These are phyloP conservation scores for Hemaris fuciformis DNA, from an alignment of 2,888 invertebrate genomes.

Conservation along the genomic window DNA sequence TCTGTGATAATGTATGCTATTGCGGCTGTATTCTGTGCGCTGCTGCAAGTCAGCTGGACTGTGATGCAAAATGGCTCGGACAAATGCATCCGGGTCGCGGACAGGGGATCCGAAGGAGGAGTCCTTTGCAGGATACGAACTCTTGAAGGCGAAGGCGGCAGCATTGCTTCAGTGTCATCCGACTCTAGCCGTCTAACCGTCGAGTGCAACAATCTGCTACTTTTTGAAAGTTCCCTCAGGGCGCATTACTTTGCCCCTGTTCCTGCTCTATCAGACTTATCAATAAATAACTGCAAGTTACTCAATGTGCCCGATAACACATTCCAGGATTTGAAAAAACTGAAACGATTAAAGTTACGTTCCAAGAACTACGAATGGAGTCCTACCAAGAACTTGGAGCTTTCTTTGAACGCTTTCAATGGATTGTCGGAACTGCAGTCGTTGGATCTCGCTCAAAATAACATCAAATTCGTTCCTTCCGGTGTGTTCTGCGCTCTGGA, in stretches of 20 bases:
- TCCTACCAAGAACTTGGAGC: slow-evolving; percentile 87
- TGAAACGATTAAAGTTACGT: slow-evolving; percentile 89
- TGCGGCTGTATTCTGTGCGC: slow-evolving; percentile 74
- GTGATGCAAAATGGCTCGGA: slow-evolving; percentile 78
- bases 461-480: slow-evolving; percentile 89
- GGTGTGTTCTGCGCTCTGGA: slow-evolving; percentile 89
- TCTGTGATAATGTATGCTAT: slow-evolving; percentile 78
- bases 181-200: slow-evolving; percentile 88
- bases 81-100: slow-evolving; percentile 71
- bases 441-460: slow-evolving; percentile 91
- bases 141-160: slow-evolving; percentile 85
- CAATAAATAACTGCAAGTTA: slow-evolving; percentile 90
- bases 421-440: slow-evolving; percentile 90
- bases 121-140: slow-evolving; percentile 87
- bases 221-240: slow-evolving; percentile 89
- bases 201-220: slow-evolving; percentile 88
- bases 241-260: slow-evolving; percentile 87
- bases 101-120: slow-evolving; percentile 68
- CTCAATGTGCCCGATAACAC: slow-evolving; percentile 87
- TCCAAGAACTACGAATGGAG: slow-evolving; percentile 92
- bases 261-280: slow-evolving; percentile 87
- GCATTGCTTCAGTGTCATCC: slow-evolving; percentile 81
- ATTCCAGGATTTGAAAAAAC: slow-evolving; percentile 89
- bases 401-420: slow-evolving; percentile 86
- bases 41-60: slow-evolving; percentile 79